phyloP scores from a whole-genome alignment of 2,797 vertebrate species.

The Gadopsis bispinosus region DNA sequence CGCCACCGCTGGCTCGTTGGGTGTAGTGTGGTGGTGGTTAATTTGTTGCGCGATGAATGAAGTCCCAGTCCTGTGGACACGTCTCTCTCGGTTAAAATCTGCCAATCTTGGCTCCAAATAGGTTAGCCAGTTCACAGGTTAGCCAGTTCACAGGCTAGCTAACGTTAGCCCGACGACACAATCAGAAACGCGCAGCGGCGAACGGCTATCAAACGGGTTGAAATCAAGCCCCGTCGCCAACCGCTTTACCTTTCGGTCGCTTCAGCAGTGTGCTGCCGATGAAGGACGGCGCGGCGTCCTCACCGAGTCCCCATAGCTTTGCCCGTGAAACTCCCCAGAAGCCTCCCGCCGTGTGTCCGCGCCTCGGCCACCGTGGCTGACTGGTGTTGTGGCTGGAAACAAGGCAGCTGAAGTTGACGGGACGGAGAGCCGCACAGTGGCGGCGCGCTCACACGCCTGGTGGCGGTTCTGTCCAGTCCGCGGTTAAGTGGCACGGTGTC shows the following conservation, averaged over 20 bases:
- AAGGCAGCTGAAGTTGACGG: constrained; percentile 36
- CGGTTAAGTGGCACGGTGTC: background rate
- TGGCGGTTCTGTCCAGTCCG: background rate
- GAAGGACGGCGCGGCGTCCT: constrained; percentile 30
- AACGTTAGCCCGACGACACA: constrained; percentile 63
- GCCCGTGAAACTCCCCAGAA: constrained; percentile 45
- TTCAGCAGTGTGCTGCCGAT: constrained; percentile 48
- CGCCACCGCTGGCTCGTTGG: background rate
- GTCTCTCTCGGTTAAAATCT: background rate
- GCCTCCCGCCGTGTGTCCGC: constrained; percentile 74
- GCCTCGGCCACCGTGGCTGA: constrained; percentile 70
- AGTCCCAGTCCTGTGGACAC: background rate
- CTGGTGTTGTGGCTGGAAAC: constrained; percentile 47
- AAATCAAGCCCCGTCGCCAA: background rate
- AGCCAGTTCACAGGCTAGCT: constrained; percentile 68
- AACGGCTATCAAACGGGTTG: background rate
- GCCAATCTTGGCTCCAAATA: constrained; percentile 11
- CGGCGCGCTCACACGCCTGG: constrained; percentile 41
- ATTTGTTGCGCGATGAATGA: background rate
- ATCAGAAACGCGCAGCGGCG: constrained; percentile 17
- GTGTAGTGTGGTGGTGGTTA: background rate
- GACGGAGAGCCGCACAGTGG: constrained; percentile 61
- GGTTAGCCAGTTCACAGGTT: constrained; percentile 57
- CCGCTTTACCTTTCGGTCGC: constrained; percentile 58
- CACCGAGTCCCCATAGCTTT: constrained; percentile 64